Evolutionary conservation across 2,113 vertebrate genomes (phyloP).

Genomic region (Hiodon alosoides): DNA sequence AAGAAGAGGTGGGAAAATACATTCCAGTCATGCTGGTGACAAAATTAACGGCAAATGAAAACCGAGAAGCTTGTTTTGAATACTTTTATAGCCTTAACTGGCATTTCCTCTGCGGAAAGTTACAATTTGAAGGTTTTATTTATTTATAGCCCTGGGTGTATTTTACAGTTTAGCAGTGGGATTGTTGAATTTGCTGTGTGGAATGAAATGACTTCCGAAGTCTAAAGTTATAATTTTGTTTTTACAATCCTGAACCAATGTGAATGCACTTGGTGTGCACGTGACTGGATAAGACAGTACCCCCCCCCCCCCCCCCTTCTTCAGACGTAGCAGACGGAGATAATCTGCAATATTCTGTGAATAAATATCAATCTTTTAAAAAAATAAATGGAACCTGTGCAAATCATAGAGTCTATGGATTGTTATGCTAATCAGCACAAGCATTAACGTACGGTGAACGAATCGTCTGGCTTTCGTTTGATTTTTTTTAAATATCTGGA

Average conservation of each 20-base stretch:
- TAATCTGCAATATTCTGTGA: neutral
- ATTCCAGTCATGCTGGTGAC: neutral
- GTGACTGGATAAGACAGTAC: neutral
- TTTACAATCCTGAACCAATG: no score
- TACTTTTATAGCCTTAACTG: neutral
- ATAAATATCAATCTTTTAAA: neutral
- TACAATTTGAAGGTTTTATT: neutral
- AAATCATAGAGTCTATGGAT: conserved; percentile 5
- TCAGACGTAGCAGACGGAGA: neutral
- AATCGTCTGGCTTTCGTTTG: conserved; percentile 4
- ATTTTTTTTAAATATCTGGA: neutral
- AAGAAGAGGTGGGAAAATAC: neutral
- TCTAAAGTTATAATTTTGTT: no score
- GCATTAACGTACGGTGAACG: neutral
- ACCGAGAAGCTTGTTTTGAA: neutral
- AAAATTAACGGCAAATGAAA: neutral
- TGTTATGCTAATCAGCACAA: neutral
- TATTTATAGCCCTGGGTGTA: neutral
- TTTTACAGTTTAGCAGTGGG: no score
- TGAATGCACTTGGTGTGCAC: neutral
- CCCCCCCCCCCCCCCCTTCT: neutral
- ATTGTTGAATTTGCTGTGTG: neutral
- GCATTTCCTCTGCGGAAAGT: neutral
- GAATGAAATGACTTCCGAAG: neutral
- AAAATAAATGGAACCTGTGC: neutral